Evolutionary conservation across 2,888 invertebrate species (phyloP).

Genomic region (Folsomia manolachei): DNA sequence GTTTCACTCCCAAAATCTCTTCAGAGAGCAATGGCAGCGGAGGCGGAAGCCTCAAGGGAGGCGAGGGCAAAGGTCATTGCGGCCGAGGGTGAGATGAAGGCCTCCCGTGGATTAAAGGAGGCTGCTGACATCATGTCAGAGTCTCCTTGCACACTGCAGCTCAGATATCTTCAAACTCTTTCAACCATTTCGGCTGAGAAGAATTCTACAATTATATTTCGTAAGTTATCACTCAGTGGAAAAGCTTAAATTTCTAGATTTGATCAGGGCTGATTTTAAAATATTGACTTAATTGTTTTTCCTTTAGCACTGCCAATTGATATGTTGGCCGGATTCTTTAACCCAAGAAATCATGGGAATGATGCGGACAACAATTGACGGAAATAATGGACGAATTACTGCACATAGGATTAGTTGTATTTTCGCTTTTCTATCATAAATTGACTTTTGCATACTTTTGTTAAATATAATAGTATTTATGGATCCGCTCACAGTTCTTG

Average conservation of each 20-base stretch:
- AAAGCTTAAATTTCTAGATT: too few relatives aligned
- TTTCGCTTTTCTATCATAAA: not conserved
- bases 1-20: constrained; percentile 25
- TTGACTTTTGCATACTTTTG: too few relatives aligned
- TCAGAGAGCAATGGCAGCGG: constrained; percentile 23
- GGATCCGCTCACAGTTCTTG: too few relatives aligned
- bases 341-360: not conserved
- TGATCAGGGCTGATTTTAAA: not conserved
- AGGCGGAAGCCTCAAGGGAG: constrained; percentile 56
- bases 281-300: not conserved
- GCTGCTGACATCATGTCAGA: constrained; percentile 93
- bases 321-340: not conserved
- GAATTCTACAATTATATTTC: constrained; percentile 92
- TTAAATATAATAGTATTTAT: too few relatives aligned
- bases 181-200: constrained; percentile 90
- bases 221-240: not conserved
- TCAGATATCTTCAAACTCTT: constrained; percentile 79
- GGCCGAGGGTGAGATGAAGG: constrained; percentile 94
- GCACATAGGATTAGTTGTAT: not conserved
- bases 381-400: too few relatives aligned
- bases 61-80: constrained; percentile 73
- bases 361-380: not conserved
- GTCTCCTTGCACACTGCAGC: constrained; percentile 88
- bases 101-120: constrained; percentile 85
- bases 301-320: not conserved